Evolutionary conservation across 2,888 invertebrate genomes (phyloP).

Genomic region (Litoditis marina): DNA sequence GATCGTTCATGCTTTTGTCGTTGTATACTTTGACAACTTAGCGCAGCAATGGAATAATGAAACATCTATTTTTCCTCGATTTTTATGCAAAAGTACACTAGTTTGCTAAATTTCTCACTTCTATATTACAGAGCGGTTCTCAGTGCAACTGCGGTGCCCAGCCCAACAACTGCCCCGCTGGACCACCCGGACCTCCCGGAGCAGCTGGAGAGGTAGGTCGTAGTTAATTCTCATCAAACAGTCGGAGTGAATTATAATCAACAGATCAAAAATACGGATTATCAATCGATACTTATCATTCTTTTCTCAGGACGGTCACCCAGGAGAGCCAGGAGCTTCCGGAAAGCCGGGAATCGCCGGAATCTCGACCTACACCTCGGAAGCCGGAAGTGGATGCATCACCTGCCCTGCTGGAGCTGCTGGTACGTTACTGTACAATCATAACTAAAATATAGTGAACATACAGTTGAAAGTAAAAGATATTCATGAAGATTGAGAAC

Average conservation of each 20-base stretch:
- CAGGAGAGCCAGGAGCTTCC: conserved; percentile 24
- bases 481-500: no score
- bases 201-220: conserved; percentile 18
- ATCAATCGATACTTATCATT: no score
- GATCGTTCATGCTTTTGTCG: no score
- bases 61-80: no score
- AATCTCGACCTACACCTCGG: no score
- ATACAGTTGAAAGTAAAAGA: conserved; percentile 27
- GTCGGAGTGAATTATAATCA: no score
- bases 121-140: no score
- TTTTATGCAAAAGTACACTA: no score
- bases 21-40: no score
- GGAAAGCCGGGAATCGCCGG: conserved; percentile 27
- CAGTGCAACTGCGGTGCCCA: conserved; percentile 38
- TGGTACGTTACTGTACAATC: conserved; percentile 36
- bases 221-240: not conserved
- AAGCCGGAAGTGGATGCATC: conserved; percentile 21
- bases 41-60: no score
- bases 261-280: no score
- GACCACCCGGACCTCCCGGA: conserved; percentile 41
- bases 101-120: no score
- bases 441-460: conserved; percentile 31
- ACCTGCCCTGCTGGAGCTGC: conserved; percentile 29
- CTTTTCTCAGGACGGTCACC: not conserved
- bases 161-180: conserved; percentile 36